These are phyloP conservation scores for Helicolenus hilgendorfi DNA, from an alignment of 2,797 vertebrate species.

Conservation along the genomic window DNA sequence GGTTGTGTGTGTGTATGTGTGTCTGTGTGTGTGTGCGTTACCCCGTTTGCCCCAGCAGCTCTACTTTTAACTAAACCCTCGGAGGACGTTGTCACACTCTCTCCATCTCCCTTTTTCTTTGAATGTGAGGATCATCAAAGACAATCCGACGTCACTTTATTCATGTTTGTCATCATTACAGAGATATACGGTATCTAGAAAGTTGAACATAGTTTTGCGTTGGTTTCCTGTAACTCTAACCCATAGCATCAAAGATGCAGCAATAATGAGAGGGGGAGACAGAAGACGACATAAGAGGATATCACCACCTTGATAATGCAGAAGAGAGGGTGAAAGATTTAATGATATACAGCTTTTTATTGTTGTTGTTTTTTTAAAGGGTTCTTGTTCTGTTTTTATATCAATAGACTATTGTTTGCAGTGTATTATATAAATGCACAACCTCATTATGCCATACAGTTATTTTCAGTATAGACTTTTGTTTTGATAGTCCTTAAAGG, in stretches of 20 bases:
- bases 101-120: slow-evolving; percentile 40
- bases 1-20: not conserved
- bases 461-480: not conserved
- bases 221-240: slow-evolving; percentile 34
- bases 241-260: slow-evolving; percentile 48
- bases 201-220: slow-evolving; percentile 27
- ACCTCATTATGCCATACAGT: not conserved
- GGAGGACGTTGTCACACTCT: slow-evolving; percentile 39
- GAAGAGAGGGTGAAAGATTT: slow-evolving; percentile 21
- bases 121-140: slow-evolving; percentile 63
- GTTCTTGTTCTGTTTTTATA: not conserved
- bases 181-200: slow-evolving; percentile 22
- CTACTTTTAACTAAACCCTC: slow-evolving; percentile 53
- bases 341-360: not conserved
- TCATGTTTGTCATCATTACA: slow-evolving; percentile 67
- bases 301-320: slow-evolving; percentile 26
- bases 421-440: not conserved
- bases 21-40: not conserved
- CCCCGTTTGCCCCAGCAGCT: slow-evolving; percentile 24
- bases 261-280: slow-evolving; percentile 57
- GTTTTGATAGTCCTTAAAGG: not conserved
- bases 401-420: not conserved
- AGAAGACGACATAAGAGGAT: slow-evolving; percentile 23
- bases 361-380: not conserved
- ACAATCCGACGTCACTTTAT: slow-evolving; percentile 49